These are phyloP conservation scores for Anoncus sp. DNA, from an alignment of 2,888 invertebrate species.

Conservation along the genomic window DNA sequence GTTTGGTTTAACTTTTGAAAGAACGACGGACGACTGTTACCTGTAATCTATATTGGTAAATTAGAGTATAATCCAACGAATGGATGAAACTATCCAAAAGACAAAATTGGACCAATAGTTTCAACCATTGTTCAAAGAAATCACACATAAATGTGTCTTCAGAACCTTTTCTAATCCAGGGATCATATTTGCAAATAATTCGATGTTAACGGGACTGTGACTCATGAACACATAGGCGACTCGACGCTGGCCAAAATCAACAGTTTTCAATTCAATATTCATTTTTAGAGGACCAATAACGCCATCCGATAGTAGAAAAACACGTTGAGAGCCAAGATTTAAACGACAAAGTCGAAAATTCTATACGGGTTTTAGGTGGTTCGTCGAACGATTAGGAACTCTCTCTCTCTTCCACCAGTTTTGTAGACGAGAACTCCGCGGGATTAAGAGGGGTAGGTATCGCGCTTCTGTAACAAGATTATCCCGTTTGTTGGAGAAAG, in stretches of 20 bases:
- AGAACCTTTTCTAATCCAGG: not conserved
- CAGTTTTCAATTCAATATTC: not conserved
- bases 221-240: too few species aligned
- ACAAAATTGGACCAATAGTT: not conserved
- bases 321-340: not conserved
- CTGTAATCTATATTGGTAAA: too few species aligned
- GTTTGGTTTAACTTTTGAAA: too few species aligned
- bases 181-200: not conserved
- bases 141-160: not conserved
- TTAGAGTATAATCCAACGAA: too few species aligned
- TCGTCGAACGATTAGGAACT: constrained; percentile 58
- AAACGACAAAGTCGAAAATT: constrained; percentile 14
- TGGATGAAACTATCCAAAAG: too few species aligned
- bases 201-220: not conserved
- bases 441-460: constrained; percentile 73
- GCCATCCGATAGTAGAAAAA: not conserved
- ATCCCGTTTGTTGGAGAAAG: constrained; percentile 68
- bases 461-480: constrained; percentile 79
- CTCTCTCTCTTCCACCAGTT: constrained; percentile 10
- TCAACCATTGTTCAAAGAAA: not conserved
- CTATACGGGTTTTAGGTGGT: constrained; percentile 42
- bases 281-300: not conserved
- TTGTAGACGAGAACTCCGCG: constrained; percentile 56
- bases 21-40: too few species aligned
- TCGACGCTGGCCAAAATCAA: not conserved